Conservation (phyloP, 2,888 invertebrate genomes). For the Macrophya alboannulata region DNA sequence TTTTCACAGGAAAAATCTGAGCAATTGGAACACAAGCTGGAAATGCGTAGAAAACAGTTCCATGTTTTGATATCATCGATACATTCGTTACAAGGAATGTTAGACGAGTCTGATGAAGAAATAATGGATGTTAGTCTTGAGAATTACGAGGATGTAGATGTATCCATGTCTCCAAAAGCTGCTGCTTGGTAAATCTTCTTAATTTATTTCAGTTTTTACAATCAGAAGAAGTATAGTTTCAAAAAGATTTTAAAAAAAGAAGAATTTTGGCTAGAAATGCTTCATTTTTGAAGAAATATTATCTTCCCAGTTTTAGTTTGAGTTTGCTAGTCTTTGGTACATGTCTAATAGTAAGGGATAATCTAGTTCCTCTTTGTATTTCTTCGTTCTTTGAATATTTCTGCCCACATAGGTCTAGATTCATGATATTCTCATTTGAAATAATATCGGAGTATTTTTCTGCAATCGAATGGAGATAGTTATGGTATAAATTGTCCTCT, state of each 20-base stretch:
- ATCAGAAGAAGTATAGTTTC: neutral
- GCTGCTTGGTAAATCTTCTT: constrained; percentile 57
- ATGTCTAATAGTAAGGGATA: constrained; percentile 96
- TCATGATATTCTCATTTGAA: constrained; percentile 82
- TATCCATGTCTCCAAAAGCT: constrained; percentile 67
- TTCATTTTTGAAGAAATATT: constrained; percentile 65
- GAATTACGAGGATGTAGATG: constrained; percentile 75
- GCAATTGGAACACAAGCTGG: constrained; percentile 89
- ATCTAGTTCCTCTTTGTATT: constrained; percentile 86
- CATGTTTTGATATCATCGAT: constrained; percentile 94
- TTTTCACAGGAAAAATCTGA: constrained; percentile 85
- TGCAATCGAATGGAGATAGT: constrained; percentile 93
- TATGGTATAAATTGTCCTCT: constrained; percentile 90
- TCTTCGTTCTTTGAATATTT: constrained; percentile 82
- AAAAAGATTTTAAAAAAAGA: constrained; percentile 6
- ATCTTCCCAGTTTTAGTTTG: constrained; percentile 84
- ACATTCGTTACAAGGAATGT: constrained; percentile 90
- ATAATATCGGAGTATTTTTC: constrained; percentile 87
- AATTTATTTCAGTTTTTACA: constrained; percentile 62
- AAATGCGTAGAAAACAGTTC: constrained; percentile 93
- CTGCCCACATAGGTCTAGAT: constrained; percentile 85
- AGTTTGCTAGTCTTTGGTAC: constrained; percentile 93
- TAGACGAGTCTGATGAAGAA: constrained; percentile 88
- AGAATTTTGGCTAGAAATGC: neutral
- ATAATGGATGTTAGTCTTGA: constrained; percentile 82